Base-by-base conservation (phyloP, 1,140 invertebrate genomes). In the Hormaphis cornu region DNA sequence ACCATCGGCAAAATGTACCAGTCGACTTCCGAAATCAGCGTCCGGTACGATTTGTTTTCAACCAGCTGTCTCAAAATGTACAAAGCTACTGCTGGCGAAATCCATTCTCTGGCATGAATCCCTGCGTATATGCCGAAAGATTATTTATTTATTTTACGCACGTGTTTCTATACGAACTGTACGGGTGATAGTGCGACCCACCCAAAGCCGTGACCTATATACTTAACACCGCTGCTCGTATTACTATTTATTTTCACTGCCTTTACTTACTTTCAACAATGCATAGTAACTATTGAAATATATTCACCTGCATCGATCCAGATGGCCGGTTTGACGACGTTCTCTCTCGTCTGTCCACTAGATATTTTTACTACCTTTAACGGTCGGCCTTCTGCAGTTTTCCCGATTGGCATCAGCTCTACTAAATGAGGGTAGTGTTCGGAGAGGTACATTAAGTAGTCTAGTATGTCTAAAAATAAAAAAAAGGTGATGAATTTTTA, bases 91-190 rank as follows among this genome's bases (percentile, higher is more conserved):
- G 93, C 90, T 3, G 90, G 87, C 52, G 90, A 86, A 69, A 96
- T 93, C 93, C 93, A 96, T 80, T 96, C 93, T 35, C 93, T 78
- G 0, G 91, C 92, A 75, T 96, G 93, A 74, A 94, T 91, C 14
- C 91, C 91, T 78, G 82, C 85, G 54, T n/a, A n/a, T n/a, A n/a
- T n/a, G n/a, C n/a, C n/a, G n/a, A n/a, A n/a, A n/a, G n/a, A n/a
- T n/a, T n/a, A n/a, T n/a, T n/a, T n/a, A n/a, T n/a, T n/a, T n/a
- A n/a, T n/a, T n/a, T n/a, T n/a, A n/a, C n/a, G n/a, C n/a, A n/a
- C n/a, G n/a, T n/a, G n/a, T n/a, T n/a, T n/a, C n/a, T n/a, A n/a
- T n/a, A n/a, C n/a, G n/a, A n/a, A n/a, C n/a, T n/a, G n/a, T n/a
- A n/a, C n/a, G n/a, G n/a, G n/a, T n/a, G n/a, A n/a, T n/a, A n/a